A percentile compares a stretch with the other conserved stretches of the same genome.
Evolutionary conservation across 1,140 invertebrate genomes (phyloP).

Genomic region (Drosophila busckii): DNA sequence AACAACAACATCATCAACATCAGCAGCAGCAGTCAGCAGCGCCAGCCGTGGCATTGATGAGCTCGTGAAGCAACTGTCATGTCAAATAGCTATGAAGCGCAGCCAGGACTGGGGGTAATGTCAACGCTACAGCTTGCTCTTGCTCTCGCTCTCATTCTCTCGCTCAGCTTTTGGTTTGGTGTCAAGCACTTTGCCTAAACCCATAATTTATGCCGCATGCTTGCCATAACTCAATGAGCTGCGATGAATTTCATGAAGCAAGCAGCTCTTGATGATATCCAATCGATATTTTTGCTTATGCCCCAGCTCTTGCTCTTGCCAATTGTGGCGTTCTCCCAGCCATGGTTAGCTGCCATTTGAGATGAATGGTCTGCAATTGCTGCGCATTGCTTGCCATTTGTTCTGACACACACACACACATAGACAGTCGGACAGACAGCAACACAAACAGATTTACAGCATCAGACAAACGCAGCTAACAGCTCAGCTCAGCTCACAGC

Average conservation of each 20-base stretch:
- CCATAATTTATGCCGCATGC: slow-evolving; percentile 74
- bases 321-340: slow-evolving; percentile 65
- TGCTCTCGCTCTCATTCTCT: slow-evolving; percentile 10
- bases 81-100: slow-evolving; percentile 35
- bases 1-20: slow-evolving; percentile 8
- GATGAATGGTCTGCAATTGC: slow-evolving; percentile 76
- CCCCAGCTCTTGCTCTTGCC: slow-evolving; percentile 43
- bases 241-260: slow-evolving; percentile 23
- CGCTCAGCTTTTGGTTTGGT: slow-evolving; percentile 15
- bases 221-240: slow-evolving; percentile 74
- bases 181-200: slow-evolving; percentile 34
- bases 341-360: slow-evolving; percentile 57
- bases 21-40: slow-evolving; percentile 1
- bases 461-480: slow-evolving; percentile 16
- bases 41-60: slow-evolving; percentile 32
- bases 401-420: slow-evolving; percentile 34
- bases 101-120: slow-evolving; percentile 19
- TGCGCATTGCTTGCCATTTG: slow-evolving; percentile 65
- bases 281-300: slow-evolving; percentile 50
- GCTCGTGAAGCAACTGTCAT: slow-evolving; percentile 58
- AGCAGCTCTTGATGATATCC: slow-evolving; percentile 44
- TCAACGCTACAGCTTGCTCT: slow-evolving; percentile 45
- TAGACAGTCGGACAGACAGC: not conserved
- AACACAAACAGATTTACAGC: slow-evolving; percentile 27
- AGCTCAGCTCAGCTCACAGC: no score